Base-by-base conservation (phyloP, 1,140 invertebrate species). In the Anoplolepis gracilipes region DNA sequence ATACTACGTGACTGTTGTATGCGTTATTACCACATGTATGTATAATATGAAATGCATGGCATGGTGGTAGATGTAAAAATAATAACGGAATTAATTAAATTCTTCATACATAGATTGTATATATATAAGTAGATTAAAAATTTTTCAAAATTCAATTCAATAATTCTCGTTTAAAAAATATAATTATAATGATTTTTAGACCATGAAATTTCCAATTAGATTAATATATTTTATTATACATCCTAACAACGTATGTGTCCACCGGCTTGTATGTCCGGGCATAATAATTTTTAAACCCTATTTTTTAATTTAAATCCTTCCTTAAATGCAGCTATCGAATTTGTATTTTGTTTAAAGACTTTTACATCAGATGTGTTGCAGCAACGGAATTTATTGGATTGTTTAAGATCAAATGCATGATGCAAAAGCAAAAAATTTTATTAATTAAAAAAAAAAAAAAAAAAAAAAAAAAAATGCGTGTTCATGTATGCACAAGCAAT, bases 221-320 rank as follows among this genome's bases (percentile, higher is more conserved):
- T 79, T 64, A 33, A 79, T 79, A 61, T 46, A 55, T n/a, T n/a
- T n/a, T n/a, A n/a, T 65, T n/a, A 36, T 36, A 61, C 10, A 30
- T 11, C 42, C 75, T 25, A 39, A 62, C 75, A 39, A 77, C 53
- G 16, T 10, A 19, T 11, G 11, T 49, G n/a, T 76, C 10, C 75
- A 19, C 42, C 57, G 25, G 19, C 57, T 46, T 46, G 55, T 10
- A 25, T 5, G 39, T 19, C 16, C n/a, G n/a, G n/a, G n/a, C 42
- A 55, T 42, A 67, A 79, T 67, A 19, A 13, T 79, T 53, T 22
- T 79, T n/a, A 46, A 61, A 79, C 76, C 76, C 61, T 16, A 67
- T 22, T 25, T 79, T 79, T 79, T 16, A 13, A 2, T 22, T 61
- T n/a, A n/a, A n/a, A 1, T 55, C 49, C 30, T 42, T 30, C 42